These are phyloP conservation scores for Ictidomys tridecemlineatus DNA, from an alignment of 2,113 vertebrate species.

Conservation along the genomic window DNA sequence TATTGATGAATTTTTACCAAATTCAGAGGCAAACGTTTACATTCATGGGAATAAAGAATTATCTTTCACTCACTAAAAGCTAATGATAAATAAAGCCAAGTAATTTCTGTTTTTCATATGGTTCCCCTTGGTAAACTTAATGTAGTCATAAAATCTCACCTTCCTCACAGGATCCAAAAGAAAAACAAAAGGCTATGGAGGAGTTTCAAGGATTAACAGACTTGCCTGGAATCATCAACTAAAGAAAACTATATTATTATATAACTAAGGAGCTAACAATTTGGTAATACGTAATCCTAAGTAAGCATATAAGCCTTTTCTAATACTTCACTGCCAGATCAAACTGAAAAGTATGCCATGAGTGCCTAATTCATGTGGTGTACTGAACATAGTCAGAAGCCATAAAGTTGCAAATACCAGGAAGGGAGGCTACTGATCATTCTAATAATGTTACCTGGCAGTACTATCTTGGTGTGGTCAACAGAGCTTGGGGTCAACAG, in stretches of 20 bases:
- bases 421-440: not conserved
- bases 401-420: not conserved
- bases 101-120: slow-evolving; percentile 8
- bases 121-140: not conserved
- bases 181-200: not conserved
- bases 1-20: not conserved
- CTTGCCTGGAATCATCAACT: not conserved
- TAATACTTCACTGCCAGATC: not conserved
- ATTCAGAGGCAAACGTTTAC: slow-evolving; percentile 14
- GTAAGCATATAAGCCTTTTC: not conserved
- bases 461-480: not conserved
- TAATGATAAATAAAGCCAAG: slow-evolving; percentile 8
- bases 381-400: not conserved
- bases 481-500: not conserved
- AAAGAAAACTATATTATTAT: not conserved
- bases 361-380: not conserved
- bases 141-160: not conserved
- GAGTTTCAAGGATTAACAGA: not conserved
- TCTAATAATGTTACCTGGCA: not conserved
- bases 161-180: not conserved
- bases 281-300: not conserved
- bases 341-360: not conserved
- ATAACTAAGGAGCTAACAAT: not conserved
- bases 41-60: slow-evolving; percentile 9
- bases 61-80: not conserved